Evolutionary conservation across 2,888 invertebrate genomes (phyloP).

Genomic region (Rosalia funebris): DNA sequence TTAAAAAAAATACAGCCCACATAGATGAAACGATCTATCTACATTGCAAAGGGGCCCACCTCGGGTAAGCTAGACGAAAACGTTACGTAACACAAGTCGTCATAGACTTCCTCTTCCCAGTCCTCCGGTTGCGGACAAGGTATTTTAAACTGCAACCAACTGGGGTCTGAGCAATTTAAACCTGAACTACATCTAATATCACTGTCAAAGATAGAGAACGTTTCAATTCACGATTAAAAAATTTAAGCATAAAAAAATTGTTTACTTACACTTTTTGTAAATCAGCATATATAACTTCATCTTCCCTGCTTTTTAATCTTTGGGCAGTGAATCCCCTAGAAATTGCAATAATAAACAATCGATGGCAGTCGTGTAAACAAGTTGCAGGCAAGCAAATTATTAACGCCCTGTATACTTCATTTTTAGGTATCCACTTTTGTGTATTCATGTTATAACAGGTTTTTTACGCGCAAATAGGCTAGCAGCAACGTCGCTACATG

Average conservation of each 20-base stretch:
- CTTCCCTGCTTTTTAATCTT: constrained; percentile 73
- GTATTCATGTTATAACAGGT: no score
- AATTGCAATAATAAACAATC: no score
- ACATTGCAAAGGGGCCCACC: constrained; percentile 64
- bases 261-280: constrained; percentile 81
- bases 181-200: constrained; percentile 35
- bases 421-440: no score
- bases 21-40: background rate
- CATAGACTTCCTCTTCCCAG: constrained; percentile 85
- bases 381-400: no score
- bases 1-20: no score
- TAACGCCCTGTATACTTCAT: no score
- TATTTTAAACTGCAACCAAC: constrained; percentile 76
- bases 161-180: constrained; percentile 62
- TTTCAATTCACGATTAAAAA: constrained; percentile 6
- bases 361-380: no score
- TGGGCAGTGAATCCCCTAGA: constrained; percentile 85
- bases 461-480: no score
- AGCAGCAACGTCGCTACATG: no score
- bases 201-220: constrained; percentile 29
- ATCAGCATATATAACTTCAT: constrained; percentile 87
- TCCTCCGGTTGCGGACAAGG: constrained; percentile 70
- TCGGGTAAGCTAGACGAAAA: constrained; percentile 75
- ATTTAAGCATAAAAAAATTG: constrained; percentile 6
- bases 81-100: constrained; percentile 88